Evolutionary conservation across 1,140 invertebrate genomes (phyloP), one percentile per base, ranked within the genome.

Genomic region (Eurosta solidaginis): DNA sequence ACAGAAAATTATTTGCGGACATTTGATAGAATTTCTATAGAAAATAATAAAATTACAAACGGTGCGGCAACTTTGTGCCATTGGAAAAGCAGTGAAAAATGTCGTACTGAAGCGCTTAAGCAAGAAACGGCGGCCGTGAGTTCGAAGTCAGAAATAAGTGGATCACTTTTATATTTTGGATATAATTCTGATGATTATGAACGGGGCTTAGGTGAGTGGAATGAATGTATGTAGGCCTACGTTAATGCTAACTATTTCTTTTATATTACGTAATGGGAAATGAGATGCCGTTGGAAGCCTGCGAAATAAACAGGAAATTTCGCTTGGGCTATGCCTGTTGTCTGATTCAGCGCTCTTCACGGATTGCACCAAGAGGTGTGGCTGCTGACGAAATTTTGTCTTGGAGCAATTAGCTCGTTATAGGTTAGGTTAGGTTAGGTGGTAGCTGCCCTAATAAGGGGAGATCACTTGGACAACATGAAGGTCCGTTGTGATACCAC

Each of bases 141-240:
- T 20, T 68, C 59, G 10, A 68, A 68, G 40, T 68, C 59, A 27
- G 59, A 68, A 42, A 68, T 68, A 22, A 68, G 59, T 68, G 59
- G 59, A 2, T 68, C 59, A 9, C 22, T 68, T 20, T 7, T 68
- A 47, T 75, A 45, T 47, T 50, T 45, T 12, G 42, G 74, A n/a
- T 75, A 50, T 29, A 75, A 75, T 75, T 75, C 74, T 33, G 74
- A 75, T 75, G 74, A 75, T 29, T 50, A 75, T 22, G 74, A 75
- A 17, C 59, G 59, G 20, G 59, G 59, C 17, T 68, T 68, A 68
- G 59, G 59, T 68, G 59, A 68, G 59, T 68, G 59, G 4, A 27
- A 52, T 4, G n/a, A 47, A 17, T n/a, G n/a, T n/a, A 14, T 47
- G 45, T 17, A 47, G 45, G 2, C 14, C 12, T 47, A 47, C n/a